These are phyloP conservation scores for Apis cerana DNA, from an alignment of 1,140 invertebrate genomes.

Conservation along the genomic window DNA sequence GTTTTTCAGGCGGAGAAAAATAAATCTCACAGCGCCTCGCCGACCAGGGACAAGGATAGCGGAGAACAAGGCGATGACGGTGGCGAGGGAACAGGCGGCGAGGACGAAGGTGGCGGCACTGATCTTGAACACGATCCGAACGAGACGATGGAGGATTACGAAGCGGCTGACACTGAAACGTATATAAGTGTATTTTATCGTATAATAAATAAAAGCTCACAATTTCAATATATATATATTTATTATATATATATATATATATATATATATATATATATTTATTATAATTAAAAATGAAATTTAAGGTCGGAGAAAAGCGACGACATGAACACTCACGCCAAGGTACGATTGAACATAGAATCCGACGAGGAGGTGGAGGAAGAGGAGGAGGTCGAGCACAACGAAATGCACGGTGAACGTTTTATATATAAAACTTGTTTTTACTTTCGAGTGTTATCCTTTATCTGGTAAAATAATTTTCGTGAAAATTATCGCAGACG, in stretches of 20 bases:
- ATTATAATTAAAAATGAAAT: too few relatives aligned
- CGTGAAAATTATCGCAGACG: conserved; percentile 70
- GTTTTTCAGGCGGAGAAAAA: conserved; percentile 81
- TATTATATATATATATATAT: too few relatives aligned
- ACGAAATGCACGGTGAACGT: conserved; percentile 69
- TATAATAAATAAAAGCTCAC: too few relatives aligned
- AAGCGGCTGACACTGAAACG: conserved; percentile 85
- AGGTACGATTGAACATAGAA: conserved; percentile 84
- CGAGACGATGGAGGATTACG: conserved; percentile 87
- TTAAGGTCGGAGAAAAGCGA: conserved; percentile 86
- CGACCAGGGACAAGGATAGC: conserved; percentile 81
- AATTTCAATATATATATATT: too few relatives aligned
- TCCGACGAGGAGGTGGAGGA: conserved; percentile 82
- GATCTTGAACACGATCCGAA: conserved; percentile 78
- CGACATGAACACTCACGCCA: conserved; percentile 87
- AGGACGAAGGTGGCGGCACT: conserved; percentile 76
- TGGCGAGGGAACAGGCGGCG: conserved; percentile 82
- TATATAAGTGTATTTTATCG: conserved; percentile 67
- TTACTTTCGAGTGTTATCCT: too few relatives aligned
- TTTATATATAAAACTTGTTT: too few relatives aligned
- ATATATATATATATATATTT: too few relatives aligned
- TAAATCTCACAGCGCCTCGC: conserved; percentile 85
- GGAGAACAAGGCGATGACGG: conserved; percentile 82
- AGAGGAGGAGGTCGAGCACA: conserved; percentile 77
- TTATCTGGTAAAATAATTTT: too few relatives aligned